phyloP scores from a whole-genome alignment of 2,113 vertebrate species.

The Chrysochloris asiatica region DNA sequence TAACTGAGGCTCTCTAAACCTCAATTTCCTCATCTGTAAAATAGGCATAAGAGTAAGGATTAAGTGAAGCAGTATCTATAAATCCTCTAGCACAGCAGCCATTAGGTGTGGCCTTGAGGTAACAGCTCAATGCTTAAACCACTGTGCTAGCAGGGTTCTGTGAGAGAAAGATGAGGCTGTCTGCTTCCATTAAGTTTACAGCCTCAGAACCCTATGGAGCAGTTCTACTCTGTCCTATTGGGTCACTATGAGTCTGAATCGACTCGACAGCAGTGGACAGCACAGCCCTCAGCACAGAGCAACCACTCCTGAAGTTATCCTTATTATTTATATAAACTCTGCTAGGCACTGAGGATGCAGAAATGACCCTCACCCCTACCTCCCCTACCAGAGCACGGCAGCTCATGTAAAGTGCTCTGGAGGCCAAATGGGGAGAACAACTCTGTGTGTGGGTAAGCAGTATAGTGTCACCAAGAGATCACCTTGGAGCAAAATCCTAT shows the following conservation, averaged over 20 bases:
- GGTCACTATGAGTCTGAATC: too few species aligned
- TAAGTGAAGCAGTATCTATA: not conserved
- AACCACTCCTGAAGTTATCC: not conserved
- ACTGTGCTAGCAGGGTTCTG: too few species aligned
- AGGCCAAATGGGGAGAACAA: not conserved
- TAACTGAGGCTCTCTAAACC: not conserved
- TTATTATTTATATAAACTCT: not conserved
- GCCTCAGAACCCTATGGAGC: too few species aligned
- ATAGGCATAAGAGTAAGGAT: not conserved
- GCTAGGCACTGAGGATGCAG: rapidly evolving
- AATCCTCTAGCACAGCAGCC: not conserved
- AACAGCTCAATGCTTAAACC: too few species aligned
- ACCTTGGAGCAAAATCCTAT: not conserved
- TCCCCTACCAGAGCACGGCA: not conserved
- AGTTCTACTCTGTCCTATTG: too few species aligned
- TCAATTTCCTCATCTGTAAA: not conserved
- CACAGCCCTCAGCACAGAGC: not conserved
- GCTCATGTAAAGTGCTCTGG: rapidly evolving
- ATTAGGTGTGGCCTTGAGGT: too few species aligned
- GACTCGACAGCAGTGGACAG: too few species aligned
- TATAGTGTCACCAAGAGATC: not conserved
- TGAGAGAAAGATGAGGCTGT: too few species aligned
- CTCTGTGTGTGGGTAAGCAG: not conserved
- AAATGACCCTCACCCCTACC: not conserved
- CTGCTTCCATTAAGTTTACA: too few species aligned